Base-by-base conservation (phyloP, 2,113 vertebrate genomes). In the Tetrao urogallus region DNA sequence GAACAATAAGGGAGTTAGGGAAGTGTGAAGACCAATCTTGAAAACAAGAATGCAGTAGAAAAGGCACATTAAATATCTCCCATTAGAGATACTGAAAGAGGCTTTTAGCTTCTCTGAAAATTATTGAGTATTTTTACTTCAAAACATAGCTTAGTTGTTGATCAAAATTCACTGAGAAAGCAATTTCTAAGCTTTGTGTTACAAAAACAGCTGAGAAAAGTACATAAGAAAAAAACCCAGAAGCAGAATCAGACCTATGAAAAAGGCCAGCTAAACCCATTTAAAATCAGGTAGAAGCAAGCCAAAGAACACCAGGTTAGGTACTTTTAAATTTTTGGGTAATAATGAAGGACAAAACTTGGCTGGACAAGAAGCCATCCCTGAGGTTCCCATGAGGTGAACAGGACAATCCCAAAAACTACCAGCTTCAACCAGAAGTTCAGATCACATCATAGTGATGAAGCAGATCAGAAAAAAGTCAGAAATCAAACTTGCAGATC, bases 341-440 rank as follows among this genome's bases (percentile, higher is more conserved):
- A 60, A 21, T 8, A 36, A 4, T 3, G 0, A 65, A 36, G 22
- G 58, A 61, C 58, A 61, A 36, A 61, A 61, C 22, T 10, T 38
- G 8, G 34, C 34, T 61, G 13, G 58, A 60, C 58, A 36, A 22
- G 21, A 10, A 69, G 8, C 19, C 3, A 1, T 45, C 56, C 10
- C 11, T 6, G 38, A 42, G 30, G 5, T 12, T 20, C 4, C 7
- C 47, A 9, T 2, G 0, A 54, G 8, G 24, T 1, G 1, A 81
- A 4, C 13, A 30, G 21, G 25, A 2, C 32, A 66, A 22, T 3
- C 1, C 15, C 20, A 6, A 2, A 4, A 15, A 6, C 4, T 43
- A 10, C 24, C 34, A 61, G 43, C 21, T 42, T 83, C 9, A 47
- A 11, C 3, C n/a, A 57, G n/a, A 13, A 63, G 36, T 32, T 25